phyloP scores from a whole-genome alignment of 2,888 invertebrate genomes.

The Heliconius cydno region DNA sequence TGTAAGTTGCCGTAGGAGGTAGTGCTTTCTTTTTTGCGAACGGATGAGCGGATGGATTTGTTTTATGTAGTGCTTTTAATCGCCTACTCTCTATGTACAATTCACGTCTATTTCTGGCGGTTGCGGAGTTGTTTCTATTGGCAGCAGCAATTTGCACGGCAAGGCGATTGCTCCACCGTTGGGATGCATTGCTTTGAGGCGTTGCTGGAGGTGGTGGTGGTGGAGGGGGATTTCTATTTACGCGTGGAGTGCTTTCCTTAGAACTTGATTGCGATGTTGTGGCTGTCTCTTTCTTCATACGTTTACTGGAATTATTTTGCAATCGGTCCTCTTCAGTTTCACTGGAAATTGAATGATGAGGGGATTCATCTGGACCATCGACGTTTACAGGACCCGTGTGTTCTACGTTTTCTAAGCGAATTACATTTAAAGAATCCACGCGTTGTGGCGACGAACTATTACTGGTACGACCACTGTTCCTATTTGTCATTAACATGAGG shows the following conservation, averaged over 20 bases:
- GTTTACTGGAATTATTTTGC: constrained; percentile 49
- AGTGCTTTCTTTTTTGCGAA: constrained; percentile 63
- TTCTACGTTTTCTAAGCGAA: constrained; percentile 73
- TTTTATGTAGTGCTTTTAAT: constrained; percentile 72
- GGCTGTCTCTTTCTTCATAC: constrained; percentile 39
- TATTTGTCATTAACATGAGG: constrained; percentile 76
- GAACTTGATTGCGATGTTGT: constrained; percentile 42
- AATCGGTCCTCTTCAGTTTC: constrained; percentile 51
- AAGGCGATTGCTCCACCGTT: constrained; percentile 73
- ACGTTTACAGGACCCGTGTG: constrained; percentile 73
- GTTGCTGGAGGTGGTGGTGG: constrained; percentile 44
- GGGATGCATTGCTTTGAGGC: constrained; percentile 49
- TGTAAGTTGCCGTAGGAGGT: constrained; percentile 68
- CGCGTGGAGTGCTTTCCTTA: constrained; percentile 30
- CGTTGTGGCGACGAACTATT: constrained; percentile 59
- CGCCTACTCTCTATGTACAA: constrained; percentile 70
- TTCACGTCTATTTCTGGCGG: constrained; percentile 71
- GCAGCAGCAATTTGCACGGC: constrained; percentile 78
- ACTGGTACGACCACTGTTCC: constrained; percentile 58
- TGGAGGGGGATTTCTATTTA: constrained; percentile 48
- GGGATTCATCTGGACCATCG: constrained; percentile 68
- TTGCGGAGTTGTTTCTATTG: constrained; percentile 73
- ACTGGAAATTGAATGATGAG: constrained; percentile 47
- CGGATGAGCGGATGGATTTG: constrained; percentile 73
- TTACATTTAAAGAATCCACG: constrained; percentile 68